Percentiles rank a stretch among this genome's conserved stretches.
Evolutionary conservation across 2,797 vertebrate genomes (phyloP).

Genomic region (Epinephelus awoara): DNA sequence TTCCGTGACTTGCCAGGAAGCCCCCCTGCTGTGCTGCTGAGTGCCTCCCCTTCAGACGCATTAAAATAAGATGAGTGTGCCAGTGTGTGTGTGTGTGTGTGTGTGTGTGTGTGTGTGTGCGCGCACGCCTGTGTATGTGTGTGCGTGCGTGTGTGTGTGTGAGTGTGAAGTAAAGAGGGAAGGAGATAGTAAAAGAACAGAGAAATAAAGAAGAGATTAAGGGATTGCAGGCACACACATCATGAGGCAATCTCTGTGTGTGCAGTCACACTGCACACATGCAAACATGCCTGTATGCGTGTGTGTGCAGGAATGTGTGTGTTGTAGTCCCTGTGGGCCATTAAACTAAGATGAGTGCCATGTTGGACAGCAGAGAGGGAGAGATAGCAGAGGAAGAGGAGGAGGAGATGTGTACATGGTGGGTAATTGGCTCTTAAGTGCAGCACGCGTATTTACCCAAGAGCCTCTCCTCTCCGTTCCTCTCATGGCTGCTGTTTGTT

Average conservation of each 20-base stretch:
- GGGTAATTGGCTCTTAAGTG: slow-evolving; percentile 87
- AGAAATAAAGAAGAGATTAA: slow-evolving; percentile 70
- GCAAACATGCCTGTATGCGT: slow-evolving; percentile 35
- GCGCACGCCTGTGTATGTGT: too few species aligned
- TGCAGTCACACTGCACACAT: slow-evolving; percentile 35
- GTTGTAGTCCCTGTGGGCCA: slow-evolving; percentile 70
- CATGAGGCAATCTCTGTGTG: slow-evolving; percentile 30
- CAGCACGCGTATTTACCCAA: slow-evolving; percentile 79
- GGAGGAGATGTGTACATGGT: slow-evolving; percentile 78
- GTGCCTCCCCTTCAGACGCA: slow-evolving; percentile 82
- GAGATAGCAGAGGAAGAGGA: slow-evolving; percentile 62
- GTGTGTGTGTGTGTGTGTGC: slow-evolving; percentile 35
- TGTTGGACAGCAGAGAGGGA: slow-evolving; percentile 72
- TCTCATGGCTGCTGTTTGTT: slow-evolving; percentile 77
- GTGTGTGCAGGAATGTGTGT: slow-evolving; percentile 38
- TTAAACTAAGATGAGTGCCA: slow-evolving; percentile 82
- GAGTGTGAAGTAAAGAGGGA: slow-evolving; percentile 26
- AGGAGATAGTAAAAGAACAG: slow-evolving; percentile 53
- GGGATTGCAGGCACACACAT: slow-evolving; percentile 65
- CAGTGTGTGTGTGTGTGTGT: slow-evolving; percentile 27
- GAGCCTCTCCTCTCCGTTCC: slow-evolving; percentile 72
- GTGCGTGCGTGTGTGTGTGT: slow-evolving; percentile 30
- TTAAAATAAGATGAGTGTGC: slow-evolving; percentile 87
- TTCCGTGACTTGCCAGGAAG: slow-evolving; percentile 86
- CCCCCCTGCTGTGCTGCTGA: slow-evolving; percentile 86